These are phyloP conservation scores for Cheirogaleus major DNA, from an alignment of 2,797 vertebrate species.

Conservation along the genomic window DNA sequence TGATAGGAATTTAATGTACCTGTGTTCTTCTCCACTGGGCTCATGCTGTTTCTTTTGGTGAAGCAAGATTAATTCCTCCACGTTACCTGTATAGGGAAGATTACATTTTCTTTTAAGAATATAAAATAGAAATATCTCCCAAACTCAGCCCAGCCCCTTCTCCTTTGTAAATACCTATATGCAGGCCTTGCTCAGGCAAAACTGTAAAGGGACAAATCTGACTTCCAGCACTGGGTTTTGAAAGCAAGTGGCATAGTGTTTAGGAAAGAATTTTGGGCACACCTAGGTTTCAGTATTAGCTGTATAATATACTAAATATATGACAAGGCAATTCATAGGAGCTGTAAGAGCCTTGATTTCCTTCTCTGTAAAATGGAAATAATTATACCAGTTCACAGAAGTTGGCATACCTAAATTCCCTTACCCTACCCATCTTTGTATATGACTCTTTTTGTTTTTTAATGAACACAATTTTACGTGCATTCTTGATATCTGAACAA, in stretches of 20 bases:
- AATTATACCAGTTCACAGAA: background rate
- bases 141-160: background rate
- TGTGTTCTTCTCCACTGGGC: background rate
- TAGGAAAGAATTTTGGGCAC: background rate
- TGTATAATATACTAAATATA: background rate
- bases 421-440: too few relatives aligned
- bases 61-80: constrained; percentile 40
- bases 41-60: background rate
- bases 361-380: background rate
- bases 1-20: background rate
- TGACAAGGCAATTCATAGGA: rapidly evolving
- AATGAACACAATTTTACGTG: background rate
- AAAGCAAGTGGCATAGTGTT: background rate
- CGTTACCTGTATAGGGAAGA: background rate
- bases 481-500: constrained; percentile 27
- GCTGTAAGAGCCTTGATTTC: background rate
- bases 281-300: background rate
- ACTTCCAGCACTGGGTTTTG: background rate
- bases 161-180: background rate
- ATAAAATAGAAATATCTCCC: background rate
- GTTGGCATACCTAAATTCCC: too few relatives aligned
- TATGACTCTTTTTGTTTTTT: background rate
- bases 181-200: background rate
- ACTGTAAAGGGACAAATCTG: background rate
- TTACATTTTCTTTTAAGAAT: background rate